These are phyloP conservation scores for Agriopis leucophaearia DNA, from an alignment of 2,888 invertebrate species.

Conservation along the genomic window DNA sequence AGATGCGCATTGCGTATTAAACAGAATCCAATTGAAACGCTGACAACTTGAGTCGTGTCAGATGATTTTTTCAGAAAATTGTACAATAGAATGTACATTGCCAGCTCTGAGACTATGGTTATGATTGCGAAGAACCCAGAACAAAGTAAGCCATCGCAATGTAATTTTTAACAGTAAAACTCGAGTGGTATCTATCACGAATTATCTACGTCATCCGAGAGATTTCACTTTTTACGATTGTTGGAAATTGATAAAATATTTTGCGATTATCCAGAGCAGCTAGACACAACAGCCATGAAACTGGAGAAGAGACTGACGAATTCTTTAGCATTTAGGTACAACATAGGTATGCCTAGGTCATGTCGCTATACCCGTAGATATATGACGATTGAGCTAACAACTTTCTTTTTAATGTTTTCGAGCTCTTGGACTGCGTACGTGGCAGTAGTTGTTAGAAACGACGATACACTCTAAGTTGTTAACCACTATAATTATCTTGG, in stretches of 20 bases:
- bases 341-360: not conserved
- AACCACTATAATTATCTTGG: too few species aligned
- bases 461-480: too few species aligned
- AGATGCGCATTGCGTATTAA: too few species aligned
- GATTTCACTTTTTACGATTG: constrained; percentile 42
- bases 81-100: not conserved
- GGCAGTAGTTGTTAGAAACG: too few species aligned
- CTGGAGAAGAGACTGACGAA: constrained; percentile 8
- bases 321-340: not conserved
- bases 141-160: constrained; percentile 41
- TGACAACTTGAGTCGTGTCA: too few species aligned
- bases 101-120: constrained; percentile 23
- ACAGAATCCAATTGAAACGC: too few species aligned
- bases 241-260: constrained; percentile 33
- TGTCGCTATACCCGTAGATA: too few species aligned
- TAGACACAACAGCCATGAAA: constrained; percentile 26
- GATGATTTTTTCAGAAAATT: constrained; percentile 2
- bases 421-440: too few species aligned
- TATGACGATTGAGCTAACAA: too few species aligned
- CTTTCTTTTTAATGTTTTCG: too few species aligned
- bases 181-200: constrained; percentile 38
- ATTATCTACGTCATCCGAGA: constrained; percentile 39
- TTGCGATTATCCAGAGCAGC: constrained; percentile 28
- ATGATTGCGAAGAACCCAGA: constrained; percentile 34
- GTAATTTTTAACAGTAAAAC: constrained; percentile 39